These are phyloP conservation scores for Lerema accius DNA, from an alignment of 1,140 invertebrate species.

Conservation along the genomic window DNA sequence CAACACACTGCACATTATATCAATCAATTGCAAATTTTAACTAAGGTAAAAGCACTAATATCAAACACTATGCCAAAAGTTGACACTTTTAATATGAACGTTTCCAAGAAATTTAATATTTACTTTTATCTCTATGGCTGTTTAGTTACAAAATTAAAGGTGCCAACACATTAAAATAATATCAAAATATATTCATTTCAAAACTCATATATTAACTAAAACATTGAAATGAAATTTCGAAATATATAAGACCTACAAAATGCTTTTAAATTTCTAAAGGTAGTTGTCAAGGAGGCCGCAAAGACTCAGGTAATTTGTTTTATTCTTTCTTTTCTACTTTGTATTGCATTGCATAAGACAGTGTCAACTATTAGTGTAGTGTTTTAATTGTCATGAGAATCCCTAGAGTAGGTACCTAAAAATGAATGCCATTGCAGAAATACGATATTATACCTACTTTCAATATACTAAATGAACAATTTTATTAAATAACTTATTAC, in stretches of 20 bases:
- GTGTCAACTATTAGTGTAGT: conserved; percentile 33
- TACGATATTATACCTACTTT: no score
- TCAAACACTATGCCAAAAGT: conserved; percentile 18
- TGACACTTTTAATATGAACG: conserved; percentile 30
- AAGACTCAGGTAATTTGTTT: conserved; percentile 27
- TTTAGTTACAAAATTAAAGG: conserved; percentile 16
- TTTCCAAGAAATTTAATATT: background rate
- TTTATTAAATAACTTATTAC: no score
- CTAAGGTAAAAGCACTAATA: conserved; percentile 26
- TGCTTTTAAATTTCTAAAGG: conserved; percentile 30
- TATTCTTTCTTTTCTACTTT: background rate
- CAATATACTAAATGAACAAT: no score
- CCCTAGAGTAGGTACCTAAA: background rate
- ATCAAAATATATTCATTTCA: background rate
- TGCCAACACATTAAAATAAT: conserved; percentile 18
- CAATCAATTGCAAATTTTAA: conserved; percentile 3
- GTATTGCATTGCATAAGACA: conserved; percentile 32
- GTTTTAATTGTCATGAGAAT: conserved; percentile 7
- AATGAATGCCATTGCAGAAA: no score
- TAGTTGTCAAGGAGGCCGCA: conserved; percentile 33
- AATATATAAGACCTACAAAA: conserved; percentile 16
- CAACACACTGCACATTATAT: conserved; percentile 4
- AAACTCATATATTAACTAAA: background rate
- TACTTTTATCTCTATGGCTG: background rate
- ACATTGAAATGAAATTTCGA: background rate